Conservation (phyloP, 30 jellyfish, hydroid and myxozoan species). For the Catostylus mosaicus region DNA sequence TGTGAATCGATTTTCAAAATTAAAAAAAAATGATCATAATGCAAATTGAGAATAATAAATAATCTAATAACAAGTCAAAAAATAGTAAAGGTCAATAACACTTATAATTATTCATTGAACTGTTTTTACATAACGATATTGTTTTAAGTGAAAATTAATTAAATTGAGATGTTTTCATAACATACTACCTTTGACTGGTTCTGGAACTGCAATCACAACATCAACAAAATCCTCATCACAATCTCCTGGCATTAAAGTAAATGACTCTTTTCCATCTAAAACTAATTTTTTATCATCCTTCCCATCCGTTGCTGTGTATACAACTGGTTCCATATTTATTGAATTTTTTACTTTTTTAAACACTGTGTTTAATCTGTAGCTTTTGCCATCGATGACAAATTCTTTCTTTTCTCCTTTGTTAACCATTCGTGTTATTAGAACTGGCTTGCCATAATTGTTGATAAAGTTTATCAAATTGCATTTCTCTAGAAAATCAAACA, state of each 20-base stretch:
- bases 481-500: conserved; percentile 37
- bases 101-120: too few relatives aligned
- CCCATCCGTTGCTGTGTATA: conserved; percentile 51
- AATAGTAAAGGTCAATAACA: too few relatives aligned
- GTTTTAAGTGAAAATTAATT: too few relatives aligned
- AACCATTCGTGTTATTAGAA: conserved; percentile 31
- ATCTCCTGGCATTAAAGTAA: conserved; percentile 75
- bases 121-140: too few relatives aligned
- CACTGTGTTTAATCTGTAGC: conserved; percentile 51
- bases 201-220: conserved; percentile 33
- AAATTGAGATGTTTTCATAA: too few relatives aligned
- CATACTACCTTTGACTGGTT: conserved; percentile 26
- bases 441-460: conserved; percentile 62
- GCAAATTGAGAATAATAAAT: too few relatives aligned
- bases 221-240: conserved; percentile 68
- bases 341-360: conserved; percentile 38
- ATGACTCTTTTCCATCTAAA: conserved; percentile 45
- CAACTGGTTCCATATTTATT: conserved; percentile 56
- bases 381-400: conserved; percentile 34
- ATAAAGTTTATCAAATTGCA: conserved; percentile 69
- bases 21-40: too few relatives aligned
- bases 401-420: conserved; percentile 32
- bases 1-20: too few relatives aligned
- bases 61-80: too few relatives aligned
- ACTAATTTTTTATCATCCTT: conserved; percentile 1